phyloP scores from a whole-genome alignment of 2,888 invertebrate species.

The Xestobium rufovillosum region DNA sequence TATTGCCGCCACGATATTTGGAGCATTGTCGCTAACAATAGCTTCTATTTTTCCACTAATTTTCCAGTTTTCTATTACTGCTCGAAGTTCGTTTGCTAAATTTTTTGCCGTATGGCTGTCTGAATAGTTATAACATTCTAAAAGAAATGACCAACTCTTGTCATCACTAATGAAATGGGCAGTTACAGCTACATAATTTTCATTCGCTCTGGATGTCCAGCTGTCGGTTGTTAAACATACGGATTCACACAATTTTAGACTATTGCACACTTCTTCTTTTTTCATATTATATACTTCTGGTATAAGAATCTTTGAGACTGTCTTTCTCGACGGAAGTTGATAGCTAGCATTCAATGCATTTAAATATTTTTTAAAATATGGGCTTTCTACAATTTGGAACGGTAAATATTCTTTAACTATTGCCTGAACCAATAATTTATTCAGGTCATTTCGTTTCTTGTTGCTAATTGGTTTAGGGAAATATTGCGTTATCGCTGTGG shows the following conservation, averaged over 20 bases:
- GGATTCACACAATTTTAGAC: neutral
- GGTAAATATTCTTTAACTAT: constrained; percentile 14
- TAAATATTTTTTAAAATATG: constrained; percentile 1
- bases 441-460: neutral
- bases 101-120: no score
- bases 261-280: neutral
- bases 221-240: constrained; percentile 2
- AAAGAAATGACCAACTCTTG: no score
- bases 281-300: constrained; percentile 1
- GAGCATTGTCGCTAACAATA: no score
- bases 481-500: neutral
- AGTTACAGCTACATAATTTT: no score
- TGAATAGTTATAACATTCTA: no score
- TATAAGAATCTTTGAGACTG: constrained; percentile 1
- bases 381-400: constrained; percentile 14
- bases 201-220: no score
- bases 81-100: no score
- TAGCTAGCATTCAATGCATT: neutral
- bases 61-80: no score
- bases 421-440: constrained; percentile 7
- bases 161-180: no score
- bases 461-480: neutral
- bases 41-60: no score
- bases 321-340: neutral
- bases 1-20: no score